These are phyloP conservation scores for Eupithecia abbreviata DNA, from an alignment of 2,888 invertebrate genomes.

Conservation along the genomic window DNA sequence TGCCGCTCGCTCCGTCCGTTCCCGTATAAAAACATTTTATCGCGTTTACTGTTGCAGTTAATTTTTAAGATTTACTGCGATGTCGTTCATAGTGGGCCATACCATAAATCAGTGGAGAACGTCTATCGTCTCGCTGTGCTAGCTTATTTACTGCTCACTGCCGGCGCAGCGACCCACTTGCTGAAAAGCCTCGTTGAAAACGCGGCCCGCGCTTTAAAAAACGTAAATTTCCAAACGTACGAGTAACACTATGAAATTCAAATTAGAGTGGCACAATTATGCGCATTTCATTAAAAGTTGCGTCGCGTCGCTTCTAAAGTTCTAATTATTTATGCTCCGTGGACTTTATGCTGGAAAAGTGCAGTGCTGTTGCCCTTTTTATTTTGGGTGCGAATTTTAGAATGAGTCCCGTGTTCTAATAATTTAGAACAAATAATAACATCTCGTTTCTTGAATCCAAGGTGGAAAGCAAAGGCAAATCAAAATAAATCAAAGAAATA, in stretches of 20 bases:
- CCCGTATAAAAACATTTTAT: conserved; percentile 39
- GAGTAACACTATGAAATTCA: conserved; percentile 44
- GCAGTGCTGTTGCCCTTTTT: conserved; percentile 28
- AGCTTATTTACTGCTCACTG: conserved; percentile 33
- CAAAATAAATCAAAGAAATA: too few relatives aligned
- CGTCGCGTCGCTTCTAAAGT: conserved; percentile 31
- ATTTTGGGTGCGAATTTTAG: neutral
- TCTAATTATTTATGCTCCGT: conserved; percentile 45
- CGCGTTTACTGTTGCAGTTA: conserved; percentile 46
- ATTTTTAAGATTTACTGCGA: conserved; percentile 57
- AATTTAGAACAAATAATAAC: neutral
- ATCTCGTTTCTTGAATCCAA: too few relatives aligned
- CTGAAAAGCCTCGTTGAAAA: conserved; percentile 9
- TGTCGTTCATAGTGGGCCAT: conserved; percentile 59
- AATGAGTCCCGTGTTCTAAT: neutral
- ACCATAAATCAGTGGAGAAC: conserved; percentile 61
- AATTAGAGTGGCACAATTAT: conserved; percentile 45
- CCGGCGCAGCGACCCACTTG: conserved; percentile 26
- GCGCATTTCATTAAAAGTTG: conserved; percentile 47
- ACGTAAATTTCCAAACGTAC: conserved; percentile 35
- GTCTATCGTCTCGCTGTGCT: conserved; percentile 55
- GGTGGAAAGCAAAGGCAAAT: too few relatives aligned
- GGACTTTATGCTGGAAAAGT: conserved; percentile 37
- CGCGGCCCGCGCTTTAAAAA: conserved; percentile 24
- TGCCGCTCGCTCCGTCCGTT: conserved; percentile 23